These are phyloP conservation scores for Plectrocnemia conspersa DNA, from an alignment of 1,140 invertebrate species.

Conservation along the genomic window DNA sequence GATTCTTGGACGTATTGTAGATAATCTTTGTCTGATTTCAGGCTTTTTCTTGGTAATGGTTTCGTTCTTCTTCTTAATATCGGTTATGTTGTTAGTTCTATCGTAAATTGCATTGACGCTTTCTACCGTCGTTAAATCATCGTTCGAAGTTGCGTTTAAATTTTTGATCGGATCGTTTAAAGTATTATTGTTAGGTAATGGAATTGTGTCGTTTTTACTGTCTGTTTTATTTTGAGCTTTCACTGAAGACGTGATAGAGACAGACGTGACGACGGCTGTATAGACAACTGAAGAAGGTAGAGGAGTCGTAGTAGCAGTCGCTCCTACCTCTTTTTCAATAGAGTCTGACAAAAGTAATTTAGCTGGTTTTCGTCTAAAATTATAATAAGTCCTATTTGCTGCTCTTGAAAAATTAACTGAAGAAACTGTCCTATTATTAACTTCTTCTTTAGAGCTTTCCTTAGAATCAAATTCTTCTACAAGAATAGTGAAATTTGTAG, in stretches of 20 bases:
- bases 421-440: not conserved
- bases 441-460: not conserved
- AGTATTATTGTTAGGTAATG: conserved; percentile 9
- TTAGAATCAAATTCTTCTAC: too few relatives aligned
- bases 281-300: conserved; percentile 47
- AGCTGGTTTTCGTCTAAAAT: conserved; percentile 26
- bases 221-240: conserved; percentile 48
- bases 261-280: conserved; percentile 51
- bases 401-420: not conserved
- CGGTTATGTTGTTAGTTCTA: conserved; percentile 37
- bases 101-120: conserved; percentile 40
- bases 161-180: too few relatives aligned
- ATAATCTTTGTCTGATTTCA: conserved; percentile 20
- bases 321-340: conserved; percentile 15
- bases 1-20: conserved; percentile 15
- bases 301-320: conserved; percentile 38
- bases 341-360: conserved; percentile 19
- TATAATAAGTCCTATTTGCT: conserved; percentile 25
- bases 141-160: not conserved
- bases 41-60: conserved; percentile 19
- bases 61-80: conserved; percentile 43
- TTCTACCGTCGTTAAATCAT: conserved; percentile 30
- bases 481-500: too few relatives aligned
- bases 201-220: conserved; percentile 19
- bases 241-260: conserved; percentile 50